A percentile compares a stretch with the other conserved stretches of the same genome.
phyloP scores from a whole-genome alignment of 2,797 vertebrate genomes.

The Ficedula albicollis region DNA sequence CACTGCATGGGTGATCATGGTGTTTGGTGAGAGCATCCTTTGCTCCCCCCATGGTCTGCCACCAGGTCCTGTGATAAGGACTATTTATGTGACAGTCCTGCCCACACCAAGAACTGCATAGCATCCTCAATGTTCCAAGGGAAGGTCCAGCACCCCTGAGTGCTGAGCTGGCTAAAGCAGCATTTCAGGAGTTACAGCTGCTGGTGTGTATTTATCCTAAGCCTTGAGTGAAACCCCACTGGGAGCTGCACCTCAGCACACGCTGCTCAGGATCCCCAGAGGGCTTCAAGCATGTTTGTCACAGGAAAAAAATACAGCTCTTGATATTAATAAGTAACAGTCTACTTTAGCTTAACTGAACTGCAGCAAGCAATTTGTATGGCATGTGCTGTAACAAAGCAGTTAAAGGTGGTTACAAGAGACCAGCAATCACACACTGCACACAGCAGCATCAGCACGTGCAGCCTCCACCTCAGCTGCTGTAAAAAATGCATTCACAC shows the following conservation, averaged over 20 bases:
- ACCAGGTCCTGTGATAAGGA: background rate
- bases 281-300: slow-evolving; percentile 40
- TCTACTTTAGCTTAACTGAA: background rate
- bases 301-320: background rate
- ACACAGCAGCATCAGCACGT: background rate
- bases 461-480: slow-evolving; percentile 6
- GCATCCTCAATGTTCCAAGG: background rate
- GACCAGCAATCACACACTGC: background rate
- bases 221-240: background rate
- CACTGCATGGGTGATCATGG: background rate
- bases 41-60: background rate
- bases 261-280: slow-evolving; percentile 41
- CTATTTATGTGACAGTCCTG: slow-evolving; percentile 20
- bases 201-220: slow-evolving; percentile 55
- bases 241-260: slow-evolving; percentile 3
- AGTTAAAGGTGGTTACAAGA: background rate
- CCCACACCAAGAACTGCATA: background rate
- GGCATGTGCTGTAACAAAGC: background rate
- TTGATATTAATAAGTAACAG: slow-evolving; percentile 1
- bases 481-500: background rate
- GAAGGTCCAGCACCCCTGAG: background rate
- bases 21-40: slow-evolving; percentile 18
- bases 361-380: background rate
- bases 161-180: slow-evolving; percentile 31
- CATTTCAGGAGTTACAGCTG: slow-evolving; percentile 6